A percentile compares a stretch with the other conserved stretches of the same genome.
Evolutionary conservation across 1,140 invertebrate genomes (phyloP).

Genomic region (Drosophila neocordata): DNA sequence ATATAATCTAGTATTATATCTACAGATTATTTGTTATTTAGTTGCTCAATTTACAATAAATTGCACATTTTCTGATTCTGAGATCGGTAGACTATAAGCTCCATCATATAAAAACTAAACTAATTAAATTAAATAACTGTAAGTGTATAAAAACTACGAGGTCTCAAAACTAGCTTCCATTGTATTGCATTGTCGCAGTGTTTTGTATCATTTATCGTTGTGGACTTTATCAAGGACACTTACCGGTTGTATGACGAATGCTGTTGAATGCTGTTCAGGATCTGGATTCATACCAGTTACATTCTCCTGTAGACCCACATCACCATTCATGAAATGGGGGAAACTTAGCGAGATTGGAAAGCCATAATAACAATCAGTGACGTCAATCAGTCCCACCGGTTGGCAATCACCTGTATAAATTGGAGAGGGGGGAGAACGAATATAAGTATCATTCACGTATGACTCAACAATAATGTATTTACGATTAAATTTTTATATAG

Average conservation of each 20-base stretch:
- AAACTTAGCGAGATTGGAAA: conserved; percentile 94
- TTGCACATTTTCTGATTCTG: no score
- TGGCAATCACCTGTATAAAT: conserved; percentile 85
- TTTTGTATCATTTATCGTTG: conserved; percentile 5
- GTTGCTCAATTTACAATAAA: no score
- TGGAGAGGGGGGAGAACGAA: conserved; percentile 13
- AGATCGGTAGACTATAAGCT: no score
- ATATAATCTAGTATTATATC: no score
- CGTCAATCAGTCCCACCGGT: conserved; percentile 89
- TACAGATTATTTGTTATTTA: no score
- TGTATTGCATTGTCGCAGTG: background rate
- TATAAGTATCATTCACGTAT: conserved; percentile 12
- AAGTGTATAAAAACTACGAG: background rate
- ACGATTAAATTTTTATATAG: background rate
- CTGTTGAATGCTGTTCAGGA: conserved; percentile 87
- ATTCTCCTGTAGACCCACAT: conserved; percentile 86
- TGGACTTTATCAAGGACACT: conserved; percentile 59
- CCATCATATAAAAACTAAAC: no score
- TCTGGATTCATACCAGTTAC: conserved; percentile 89
- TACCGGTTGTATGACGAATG: conserved; percentile 89
- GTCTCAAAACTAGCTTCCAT: background rate
- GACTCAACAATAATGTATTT: conserved; percentile 14
- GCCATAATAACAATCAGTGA: conserved; percentile 92
- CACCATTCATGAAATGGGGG: conserved; percentile 92
- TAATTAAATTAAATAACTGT: no score